phyloP scores from a whole-genome alignment of 2,888 invertebrate genomes.

The Cryptocheilus praepositus region DNA sequence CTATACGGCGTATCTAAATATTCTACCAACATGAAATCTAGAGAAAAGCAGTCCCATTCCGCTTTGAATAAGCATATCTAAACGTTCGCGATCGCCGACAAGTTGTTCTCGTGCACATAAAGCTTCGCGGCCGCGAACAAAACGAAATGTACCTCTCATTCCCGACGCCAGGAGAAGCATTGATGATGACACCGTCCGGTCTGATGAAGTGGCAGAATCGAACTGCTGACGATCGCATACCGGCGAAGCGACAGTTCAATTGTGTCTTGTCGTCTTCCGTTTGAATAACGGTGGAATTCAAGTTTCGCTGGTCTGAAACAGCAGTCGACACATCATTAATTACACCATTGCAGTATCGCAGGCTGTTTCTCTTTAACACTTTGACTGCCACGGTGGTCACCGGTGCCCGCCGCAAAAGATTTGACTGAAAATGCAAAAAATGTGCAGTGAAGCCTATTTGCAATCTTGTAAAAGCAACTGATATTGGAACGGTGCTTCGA shows the following conservation, averaged over 20 bases:
- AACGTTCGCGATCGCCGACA: neutral
- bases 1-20: too few species aligned
- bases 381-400: too few species aligned
- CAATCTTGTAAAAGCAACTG: too few species aligned
- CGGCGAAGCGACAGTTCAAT: slow-evolving; percentile 18
- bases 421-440: too few species aligned
- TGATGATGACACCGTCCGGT: slow-evolving; percentile 56
- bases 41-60: slow-evolving; percentile 6
- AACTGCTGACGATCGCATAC: neutral
- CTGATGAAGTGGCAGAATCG: slow-evolving; percentile 57
- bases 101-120: neutral
- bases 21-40: too few species aligned
- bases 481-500: too few species aligned
- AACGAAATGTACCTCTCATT: slow-evolving; percentile 10
- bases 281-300: slow-evolving; percentile 4
- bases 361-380: too few species aligned
- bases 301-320: slow-evolving; percentile 14
- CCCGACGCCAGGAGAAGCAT: slow-evolving; percentile 54
- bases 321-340: neutral
- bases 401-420: too few species aligned
- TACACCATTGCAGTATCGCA: too few species aligned
- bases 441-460: too few species aligned
- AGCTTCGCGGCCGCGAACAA: neutral
- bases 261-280: slow-evolving; percentile 8
- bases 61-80: neutral